phyloP scores from a whole-genome alignment of 2,797 vertebrate species.

The Tamandua tetradactyla region DNA sequence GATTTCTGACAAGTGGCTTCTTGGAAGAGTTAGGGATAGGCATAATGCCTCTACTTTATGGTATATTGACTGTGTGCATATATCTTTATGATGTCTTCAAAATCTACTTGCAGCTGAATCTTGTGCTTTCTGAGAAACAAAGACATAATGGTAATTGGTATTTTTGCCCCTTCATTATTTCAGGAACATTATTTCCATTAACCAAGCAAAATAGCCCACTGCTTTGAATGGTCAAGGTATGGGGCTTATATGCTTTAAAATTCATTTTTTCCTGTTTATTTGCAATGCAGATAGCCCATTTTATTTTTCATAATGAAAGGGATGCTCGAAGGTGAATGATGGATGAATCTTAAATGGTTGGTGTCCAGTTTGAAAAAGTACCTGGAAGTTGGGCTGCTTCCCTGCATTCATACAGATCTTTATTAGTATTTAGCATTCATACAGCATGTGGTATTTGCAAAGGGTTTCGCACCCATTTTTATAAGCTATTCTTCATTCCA shows the following conservation, averaged over 20 bases:
- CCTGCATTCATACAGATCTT: slow-evolving; percentile 39
- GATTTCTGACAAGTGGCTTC: slow-evolving; percentile 12
- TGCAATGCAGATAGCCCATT: slow-evolving; percentile 21
- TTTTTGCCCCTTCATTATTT: slow-evolving; percentile 42
- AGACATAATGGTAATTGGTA: neutral
- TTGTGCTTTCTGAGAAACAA: slow-evolving; percentile 49
- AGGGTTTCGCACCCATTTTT: slow-evolving; percentile 58
- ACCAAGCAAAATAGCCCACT: slow-evolving; percentile 18
- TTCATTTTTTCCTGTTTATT: slow-evolving; percentile 48
- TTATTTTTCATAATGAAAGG: slow-evolving; percentile 65
- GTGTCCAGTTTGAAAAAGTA: slow-evolving; percentile 74
- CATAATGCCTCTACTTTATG: neutral
- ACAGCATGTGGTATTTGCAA: slow-evolving; percentile 59
- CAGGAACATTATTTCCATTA: slow-evolving; percentile 39
- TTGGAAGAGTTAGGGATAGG: neutral
- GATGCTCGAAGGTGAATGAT: slow-evolving; percentile 56
- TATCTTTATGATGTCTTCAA: neutral
- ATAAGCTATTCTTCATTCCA: slow-evolving; percentile 69
- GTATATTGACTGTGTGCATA: accelerated
- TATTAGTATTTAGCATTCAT: slow-evolving; percentile 71
- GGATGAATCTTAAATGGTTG: slow-evolving; percentile 69
- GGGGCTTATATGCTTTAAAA: slow-evolving; percentile 18
- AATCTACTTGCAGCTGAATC: slow-evolving; percentile 22
- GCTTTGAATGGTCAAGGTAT: slow-evolving; percentile 32
- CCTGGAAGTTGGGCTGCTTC: neutral